These are phyloP conservation scores for Trinorchestia longiramus DNA, from an alignment of 1,140 invertebrate species.

Conservation along the genomic window DNA sequence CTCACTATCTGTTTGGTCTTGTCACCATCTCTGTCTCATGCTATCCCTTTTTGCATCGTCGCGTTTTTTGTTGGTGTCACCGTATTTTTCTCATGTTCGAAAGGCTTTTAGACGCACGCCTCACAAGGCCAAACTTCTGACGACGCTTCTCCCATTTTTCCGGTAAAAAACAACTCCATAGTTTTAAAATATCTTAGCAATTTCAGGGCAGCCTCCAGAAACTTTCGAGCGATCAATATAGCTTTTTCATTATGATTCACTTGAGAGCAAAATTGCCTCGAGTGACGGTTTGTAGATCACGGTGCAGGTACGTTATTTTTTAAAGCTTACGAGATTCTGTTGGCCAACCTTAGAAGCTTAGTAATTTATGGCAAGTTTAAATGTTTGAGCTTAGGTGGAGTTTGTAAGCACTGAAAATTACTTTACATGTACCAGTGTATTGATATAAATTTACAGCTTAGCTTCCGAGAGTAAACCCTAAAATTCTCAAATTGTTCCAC, in stretches of 20 bases:
- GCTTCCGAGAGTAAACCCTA: no score
- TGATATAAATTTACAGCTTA: no score
- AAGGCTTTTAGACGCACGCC: not conserved
- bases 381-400: no score
- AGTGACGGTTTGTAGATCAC: not conserved
- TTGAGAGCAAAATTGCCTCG: not conserved
- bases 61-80: not conserved
- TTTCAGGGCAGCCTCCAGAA: slow-evolving; percentile 5
- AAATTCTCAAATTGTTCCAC: no score
- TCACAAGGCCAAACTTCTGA: not conserved
- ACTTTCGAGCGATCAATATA: not conserved
- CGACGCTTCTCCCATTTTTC: slow-evolving; percentile 6
- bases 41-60: not conserved
- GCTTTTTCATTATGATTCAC: slow-evolving; percentile 1
- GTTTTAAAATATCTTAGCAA: not conserved
- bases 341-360: not conserved
- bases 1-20: not conserved
- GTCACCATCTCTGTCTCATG: not conserved
- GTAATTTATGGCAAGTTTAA: not conserved
- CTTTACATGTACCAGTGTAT: no score
- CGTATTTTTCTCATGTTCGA: not conserved
- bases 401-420: no score
- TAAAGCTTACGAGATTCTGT: not conserved
- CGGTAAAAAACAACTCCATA: not conserved
- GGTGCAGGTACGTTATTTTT: not conserved